Conservation (phyloP, 2,797 vertebrate species). For the Pangasius djambal region DNA sequence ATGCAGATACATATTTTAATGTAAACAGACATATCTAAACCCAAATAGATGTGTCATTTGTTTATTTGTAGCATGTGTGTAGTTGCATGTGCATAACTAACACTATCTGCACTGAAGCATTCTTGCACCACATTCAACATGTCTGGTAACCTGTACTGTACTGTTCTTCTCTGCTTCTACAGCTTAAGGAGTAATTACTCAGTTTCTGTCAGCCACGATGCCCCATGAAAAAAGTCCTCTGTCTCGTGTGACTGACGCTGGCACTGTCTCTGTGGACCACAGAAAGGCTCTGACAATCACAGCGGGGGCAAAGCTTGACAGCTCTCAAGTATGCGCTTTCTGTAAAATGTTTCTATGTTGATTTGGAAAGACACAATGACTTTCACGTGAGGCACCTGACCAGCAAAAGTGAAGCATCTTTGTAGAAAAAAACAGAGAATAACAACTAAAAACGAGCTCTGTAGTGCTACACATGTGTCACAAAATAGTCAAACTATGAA, state of each 20-base stretch:
- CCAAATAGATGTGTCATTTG: too few relatives aligned
- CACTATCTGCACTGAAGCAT: not conserved
- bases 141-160: not conserved
- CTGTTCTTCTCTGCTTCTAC: not conserved
- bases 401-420: too few relatives aligned
- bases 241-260: not conserved
- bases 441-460: not conserved
- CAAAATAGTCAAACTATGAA: not conserved
- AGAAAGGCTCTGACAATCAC: conserved; percentile 70
- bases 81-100: not conserved
- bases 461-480: not conserved
- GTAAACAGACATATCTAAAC: not conserved
- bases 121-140: not conserved
- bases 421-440: not conserved
- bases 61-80: not conserved
- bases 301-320: conserved; percentile 62
- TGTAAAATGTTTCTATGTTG: conserved; percentile 22
- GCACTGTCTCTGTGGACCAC: conserved; percentile 59
- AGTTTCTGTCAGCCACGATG: conserved; percentile 24
- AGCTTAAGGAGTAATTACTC: conserved; percentile 14
- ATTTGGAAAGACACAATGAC: not conserved
- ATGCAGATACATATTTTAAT: not conserved
- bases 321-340: conserved; percentile 59
- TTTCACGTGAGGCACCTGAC: not conserved
- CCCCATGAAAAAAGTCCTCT: conserved; percentile 34